Conservation (phyloP, 2,888 invertebrate genomes). For the Stenurella melanura region DNA sequence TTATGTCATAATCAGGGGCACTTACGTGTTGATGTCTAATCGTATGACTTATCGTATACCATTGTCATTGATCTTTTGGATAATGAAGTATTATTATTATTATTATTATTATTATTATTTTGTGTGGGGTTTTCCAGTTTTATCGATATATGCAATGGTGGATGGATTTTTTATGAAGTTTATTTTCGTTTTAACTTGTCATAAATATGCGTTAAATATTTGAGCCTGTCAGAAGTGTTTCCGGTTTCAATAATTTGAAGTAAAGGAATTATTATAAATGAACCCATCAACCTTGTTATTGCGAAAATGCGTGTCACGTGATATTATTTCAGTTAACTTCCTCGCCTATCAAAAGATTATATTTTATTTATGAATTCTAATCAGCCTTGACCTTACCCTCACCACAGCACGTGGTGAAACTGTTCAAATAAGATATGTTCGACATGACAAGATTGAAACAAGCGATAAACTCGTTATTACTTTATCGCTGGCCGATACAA, state of each 20-base stretch:
- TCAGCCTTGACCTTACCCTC: neutral
- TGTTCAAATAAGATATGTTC: neutral
- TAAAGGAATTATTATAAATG: neutral
- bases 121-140: too few species aligned
- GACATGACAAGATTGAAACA: neutral
- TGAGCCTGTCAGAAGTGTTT: neutral
- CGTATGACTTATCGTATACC: too few species aligned
- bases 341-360: neutral
- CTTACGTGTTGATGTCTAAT: too few species aligned
- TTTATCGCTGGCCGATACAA: neutral
- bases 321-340: neutral
- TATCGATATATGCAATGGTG: too few species aligned
- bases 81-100: too few species aligned
- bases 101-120: too few species aligned
- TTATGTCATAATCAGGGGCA: too few species aligned
- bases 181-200: too few species aligned
- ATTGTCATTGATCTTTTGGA: too few species aligned
- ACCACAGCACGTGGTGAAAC: neutral
- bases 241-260: neutral
- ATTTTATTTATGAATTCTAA: neutral
- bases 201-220: too few species aligned
- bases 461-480: conserved; percentile 7
- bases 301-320: neutral
- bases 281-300: neutral
- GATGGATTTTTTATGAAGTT: too few species aligned